Base-by-base conservation (phyloP, 1,140 invertebrate species). In the Aradophagus sp. region DNA sequence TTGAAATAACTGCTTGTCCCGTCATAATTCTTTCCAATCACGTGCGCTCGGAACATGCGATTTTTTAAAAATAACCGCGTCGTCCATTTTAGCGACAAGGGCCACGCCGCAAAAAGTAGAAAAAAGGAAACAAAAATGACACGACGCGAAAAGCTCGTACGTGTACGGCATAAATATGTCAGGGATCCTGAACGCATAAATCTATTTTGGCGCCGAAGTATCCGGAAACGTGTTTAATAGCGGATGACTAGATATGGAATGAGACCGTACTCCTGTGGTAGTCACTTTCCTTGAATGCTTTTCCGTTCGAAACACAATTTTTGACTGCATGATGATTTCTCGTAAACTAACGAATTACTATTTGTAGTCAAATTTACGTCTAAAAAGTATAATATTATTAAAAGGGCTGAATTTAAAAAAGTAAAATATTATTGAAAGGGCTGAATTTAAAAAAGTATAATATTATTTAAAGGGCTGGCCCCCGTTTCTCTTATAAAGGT, bases 121-220 rank as follows among this genome's bases (percentile, higher is more conserved):
- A 58, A 70, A 45, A 32, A 6, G 13, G 1, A n/a, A n/a, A n/a
- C n/a, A n/a, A n/a, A n/a, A n/a, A n/a, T n/a, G n/a, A n/a, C n/a
- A 17, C 65, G n/a, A 68, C 27, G 32, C 45, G 52, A 36, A 70
- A 63, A 70, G 45, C 50, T 52, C 38, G 58, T 70, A 63, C 67
- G 67, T 70, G 67, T 52, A 48, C 26, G 19, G 65, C 38, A 68
- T 68, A 35, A 61, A 39, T 55, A 26, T 23, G 31, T 6, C 17
- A n/a, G 26, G 26, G 26, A 52, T 44, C 11, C 17, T 23, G 29
- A 61, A 59, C 35, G 20, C 36, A 61, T 63, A 70, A 58, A 71
- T 71, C 52, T 65, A 58, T 71, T 71, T 59, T 59, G 59, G 52
- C 53, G 47, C 41, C 19, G 68, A 39, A 65, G 52, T 47, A 65